Evolutionary conservation across 2,888 invertebrate genomes (phyloP).

Genomic region (Sisyra nigra): DNA sequence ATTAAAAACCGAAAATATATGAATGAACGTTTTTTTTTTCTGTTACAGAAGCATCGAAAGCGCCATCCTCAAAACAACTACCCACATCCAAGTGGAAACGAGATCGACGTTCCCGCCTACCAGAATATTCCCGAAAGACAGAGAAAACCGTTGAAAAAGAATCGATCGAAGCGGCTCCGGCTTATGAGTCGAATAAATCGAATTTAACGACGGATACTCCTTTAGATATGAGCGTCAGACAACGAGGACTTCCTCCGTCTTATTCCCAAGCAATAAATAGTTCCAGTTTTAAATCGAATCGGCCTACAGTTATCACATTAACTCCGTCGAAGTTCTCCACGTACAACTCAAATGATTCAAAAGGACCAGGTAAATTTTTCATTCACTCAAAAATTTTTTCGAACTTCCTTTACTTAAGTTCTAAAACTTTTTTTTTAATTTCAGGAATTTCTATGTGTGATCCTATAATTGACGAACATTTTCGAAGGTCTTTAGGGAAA

Average conservation of each 20-base stretch:
- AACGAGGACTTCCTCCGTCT: slow-evolving; percentile 42
- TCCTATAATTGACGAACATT: slow-evolving; percentile 90
- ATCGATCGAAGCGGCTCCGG: not conserved
- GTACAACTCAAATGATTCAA: no score
- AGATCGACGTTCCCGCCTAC: slow-evolving; percentile 38
- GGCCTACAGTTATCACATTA: slow-evolving; percentile 51
- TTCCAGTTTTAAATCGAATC: slow-evolving; percentile 21
- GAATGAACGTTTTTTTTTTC: slow-evolving; percentile 3
- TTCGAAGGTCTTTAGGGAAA: slow-evolving; percentile 77
- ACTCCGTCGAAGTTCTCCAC: slow-evolving; percentile 16
- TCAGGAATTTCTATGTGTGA: slow-evolving; percentile 66
- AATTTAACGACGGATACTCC: slow-evolving; percentile 30
- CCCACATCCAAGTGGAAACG: slow-evolving; percentile 56
- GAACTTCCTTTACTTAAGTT: no score
- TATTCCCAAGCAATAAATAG: slow-evolving; percentile 33
- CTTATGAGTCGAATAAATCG: slow-evolving; percentile 7
- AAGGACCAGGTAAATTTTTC: no score
- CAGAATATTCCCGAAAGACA: slow-evolving; percentile 26
- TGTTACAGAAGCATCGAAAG: slow-evolving; percentile 20
- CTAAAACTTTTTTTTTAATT: slow-evolving; percentile 13
- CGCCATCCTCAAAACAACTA: slow-evolving; percentile 36
- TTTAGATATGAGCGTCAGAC: slow-evolving; percentile 42
- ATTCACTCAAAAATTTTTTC: no score
- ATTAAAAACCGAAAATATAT: not conserved
- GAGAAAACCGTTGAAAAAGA: slow-evolving; percentile 14